Evolutionary conservation across 2,888 invertebrate species (phyloP), one percentile per base, ranked within the genome.

Genomic region (Byasa hedistus): DNA sequence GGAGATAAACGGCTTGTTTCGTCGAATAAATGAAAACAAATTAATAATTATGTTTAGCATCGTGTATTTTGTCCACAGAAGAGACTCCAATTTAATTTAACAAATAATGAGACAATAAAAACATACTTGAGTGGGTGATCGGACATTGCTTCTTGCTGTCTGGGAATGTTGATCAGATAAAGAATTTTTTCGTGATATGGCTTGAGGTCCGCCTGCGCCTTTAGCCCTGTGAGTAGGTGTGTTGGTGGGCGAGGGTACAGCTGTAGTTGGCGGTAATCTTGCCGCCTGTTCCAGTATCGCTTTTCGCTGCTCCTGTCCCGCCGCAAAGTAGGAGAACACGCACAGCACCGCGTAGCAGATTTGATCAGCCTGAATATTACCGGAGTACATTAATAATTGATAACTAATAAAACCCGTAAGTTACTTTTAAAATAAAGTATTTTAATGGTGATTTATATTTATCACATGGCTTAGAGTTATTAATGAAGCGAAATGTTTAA

Each of bases 331-430:
- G 61, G 99, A 99, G 92, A 99, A 99, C 74, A 99, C 98, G 93
- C 99, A 99, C 76, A 99, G 93, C 70, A 99, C 99, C 77, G 99
- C 98, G 92, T 99, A 99, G 92, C 99, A 99, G 81, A 99, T 99
- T 91, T 99, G 98, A 92, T 99, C 98, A 84, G 99, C 98, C 99
- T 99, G 12, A 54, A 54, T 15, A 54, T 54, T 22, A 54, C 22
- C 19, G n/a, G 12, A 22, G 52, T 22, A 5, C 3, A n/a, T 48
- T 48, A 48, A 48, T 4, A 48, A 48, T 19, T 48, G 19, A n/a
- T 48, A 48, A 48, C 48, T 48, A n/a, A 48, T 48, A 5, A n/a
- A n/a, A 2, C 27, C 5, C 5, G 3, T 48, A n/a, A 19, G 48
- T 19, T 48, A n/a, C 48, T n/a, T 48, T n/a, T 19, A n/a, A n/a